Percentiles rank a stretch among this genome's conserved stretches.
phyloP scores from a whole-genome alignment of 2,113 vertebrate species.

The Chloebia gouldiae region DNA sequence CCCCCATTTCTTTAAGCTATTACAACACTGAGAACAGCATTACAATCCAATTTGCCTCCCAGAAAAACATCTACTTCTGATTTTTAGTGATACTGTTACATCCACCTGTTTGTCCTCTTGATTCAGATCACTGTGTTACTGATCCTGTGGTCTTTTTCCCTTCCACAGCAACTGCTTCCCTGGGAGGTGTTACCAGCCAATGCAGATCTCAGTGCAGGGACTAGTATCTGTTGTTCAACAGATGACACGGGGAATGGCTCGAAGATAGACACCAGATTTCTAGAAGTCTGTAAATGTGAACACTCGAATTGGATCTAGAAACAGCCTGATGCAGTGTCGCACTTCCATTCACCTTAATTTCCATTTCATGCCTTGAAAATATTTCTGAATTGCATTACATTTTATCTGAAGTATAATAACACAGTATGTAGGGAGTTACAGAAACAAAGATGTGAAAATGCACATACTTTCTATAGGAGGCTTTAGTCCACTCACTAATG shows the following conservation, averaged over 20 bases:
- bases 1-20: not conserved
- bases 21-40: not conserved
- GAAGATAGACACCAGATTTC: not conserved
- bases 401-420: not conserved
- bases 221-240: not conserved
- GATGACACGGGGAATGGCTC: rapidly evolving
- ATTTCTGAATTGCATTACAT: not conserved
- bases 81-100: not conserved
- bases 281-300: not conserved
- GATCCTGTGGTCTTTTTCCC: not conserved
- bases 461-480: conserved; percentile 95
- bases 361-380: not conserved
- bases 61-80: not conserved
- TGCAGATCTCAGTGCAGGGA: not conserved
- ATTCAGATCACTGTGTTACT: not conserved
- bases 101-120: not conserved
- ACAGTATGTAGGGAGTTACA: not conserved
- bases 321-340: not conserved
- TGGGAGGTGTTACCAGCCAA: not conserved
- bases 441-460: not conserved
- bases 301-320: not conserved
- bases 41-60: not conserved
- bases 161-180: not conserved
- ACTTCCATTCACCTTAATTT: not conserved
- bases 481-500: conserved; percentile 93